These are phyloP conservation scores for Latrodectus hesperus DNA, from an alignment of 2,888 invertebrate genomes.

Conservation along the genomic window DNA sequence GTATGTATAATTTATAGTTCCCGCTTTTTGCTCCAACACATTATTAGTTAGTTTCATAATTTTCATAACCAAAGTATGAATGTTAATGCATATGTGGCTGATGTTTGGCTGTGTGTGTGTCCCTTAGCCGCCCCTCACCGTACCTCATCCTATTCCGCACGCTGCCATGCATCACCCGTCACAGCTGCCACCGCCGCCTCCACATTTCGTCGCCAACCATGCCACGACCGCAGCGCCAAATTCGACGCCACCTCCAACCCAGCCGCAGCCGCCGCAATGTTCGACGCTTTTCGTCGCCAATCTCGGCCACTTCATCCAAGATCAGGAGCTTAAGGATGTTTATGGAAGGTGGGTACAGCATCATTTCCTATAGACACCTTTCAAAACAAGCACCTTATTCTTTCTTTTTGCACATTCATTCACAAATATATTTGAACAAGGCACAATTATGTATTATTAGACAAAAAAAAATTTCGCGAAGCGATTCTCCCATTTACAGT, in stretches of 20 bases:
- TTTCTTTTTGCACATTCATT: too few relatives aligned
- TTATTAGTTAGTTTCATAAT: background rate
- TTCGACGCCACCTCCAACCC: slow-evolving; percentile 79
- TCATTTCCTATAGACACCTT: background rate
- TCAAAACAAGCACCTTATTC: background rate
- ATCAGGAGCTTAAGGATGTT: slow-evolving; percentile 98
- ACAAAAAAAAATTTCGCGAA: too few relatives aligned
- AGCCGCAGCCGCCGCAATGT: slow-evolving; percentile 82
- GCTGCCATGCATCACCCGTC: slow-evolving; percentile 80
- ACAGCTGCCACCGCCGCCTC: slow-evolving; percentile 80
- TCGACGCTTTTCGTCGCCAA: slow-evolving; percentile 99
- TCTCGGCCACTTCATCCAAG: slow-evolving; percentile 96
- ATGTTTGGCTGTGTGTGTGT: slow-evolving; percentile 64
- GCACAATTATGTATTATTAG: too few relatives aligned
- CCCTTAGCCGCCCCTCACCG: slow-evolving; percentile 78
- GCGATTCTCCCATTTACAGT: too few relatives aligned
- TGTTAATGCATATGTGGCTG: slow-evolving; percentile 44
- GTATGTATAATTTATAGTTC: slow-evolving; percentile 6
- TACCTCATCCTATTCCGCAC: slow-evolving; percentile 79
- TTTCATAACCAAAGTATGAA: slow-evolving; percentile 31
- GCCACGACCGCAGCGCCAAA: slow-evolving; percentile 84
- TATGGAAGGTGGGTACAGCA: slow-evolving; percentile 86
- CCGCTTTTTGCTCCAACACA: background rate
- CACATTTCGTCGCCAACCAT: slow-evolving; percentile 83
- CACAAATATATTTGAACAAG: too few relatives aligned